Evolutionary conservation across 1,140 invertebrate genomes (phyloP).

Genomic region (Cyrtorhinus lividipennis): DNA sequence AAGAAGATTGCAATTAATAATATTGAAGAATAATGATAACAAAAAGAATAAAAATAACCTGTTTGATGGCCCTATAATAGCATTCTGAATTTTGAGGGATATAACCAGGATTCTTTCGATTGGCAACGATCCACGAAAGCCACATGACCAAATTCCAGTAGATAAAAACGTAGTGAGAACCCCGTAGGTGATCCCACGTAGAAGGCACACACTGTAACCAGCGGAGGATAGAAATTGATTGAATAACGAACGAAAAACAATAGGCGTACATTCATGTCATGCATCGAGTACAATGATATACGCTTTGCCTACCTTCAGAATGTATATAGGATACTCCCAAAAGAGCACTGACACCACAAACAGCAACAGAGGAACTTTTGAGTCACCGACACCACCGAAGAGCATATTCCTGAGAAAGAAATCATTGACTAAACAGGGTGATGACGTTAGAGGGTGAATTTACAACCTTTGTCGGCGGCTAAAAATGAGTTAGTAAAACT

Average conservation of each 20-base stretch:
- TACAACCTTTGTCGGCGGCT: no score
- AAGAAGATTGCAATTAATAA: no score
- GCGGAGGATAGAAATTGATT: no score
- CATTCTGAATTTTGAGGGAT: constrained; percentile 75
- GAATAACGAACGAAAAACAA: neutral
- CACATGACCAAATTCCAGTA: constrained; percentile 84
- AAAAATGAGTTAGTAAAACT: no score
- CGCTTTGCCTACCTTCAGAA: constrained; percentile 48
- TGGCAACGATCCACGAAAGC: constrained; percentile 79
- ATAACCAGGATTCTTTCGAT: constrained; percentile 75
- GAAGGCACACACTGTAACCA: constrained; percentile 60
- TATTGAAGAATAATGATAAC: no score
- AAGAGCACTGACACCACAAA: constrained; percentile 70
- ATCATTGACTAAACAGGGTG: neutral
- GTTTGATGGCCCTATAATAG: constrained; percentile 75
- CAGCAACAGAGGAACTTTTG: constrained; percentile 71
- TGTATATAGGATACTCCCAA: constrained; percentile 88
- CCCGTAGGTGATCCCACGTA: constrained; percentile 74
- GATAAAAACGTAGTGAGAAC: constrained; percentile 77
- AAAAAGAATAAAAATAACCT: no score
- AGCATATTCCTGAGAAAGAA: constrained; percentile 47
- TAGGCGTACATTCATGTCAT: no score
- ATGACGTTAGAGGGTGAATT: constrained; percentile 5
- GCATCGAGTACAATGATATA: no score
- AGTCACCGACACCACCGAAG: constrained; percentile 77